Conservation (phyloP, 2,113 vertebrate species). For the Puma concolor region DNA sequence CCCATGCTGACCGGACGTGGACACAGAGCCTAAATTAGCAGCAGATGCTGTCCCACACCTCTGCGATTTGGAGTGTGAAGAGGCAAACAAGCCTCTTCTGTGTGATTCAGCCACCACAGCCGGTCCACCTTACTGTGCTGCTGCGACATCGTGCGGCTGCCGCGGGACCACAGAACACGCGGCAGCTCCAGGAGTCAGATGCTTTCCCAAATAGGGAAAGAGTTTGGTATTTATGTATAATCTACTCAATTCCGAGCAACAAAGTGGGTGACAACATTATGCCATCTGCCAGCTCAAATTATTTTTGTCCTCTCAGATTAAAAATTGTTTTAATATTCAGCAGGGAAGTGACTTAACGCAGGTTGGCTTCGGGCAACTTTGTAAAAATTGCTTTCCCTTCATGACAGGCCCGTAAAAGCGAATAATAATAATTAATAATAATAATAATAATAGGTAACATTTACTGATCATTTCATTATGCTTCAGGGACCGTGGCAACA, state of each 20-base stretch:
- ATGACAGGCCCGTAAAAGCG: not conserved
- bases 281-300: slow-evolving; percentile 74
- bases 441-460: not conserved
- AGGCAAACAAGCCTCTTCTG: not conserved
- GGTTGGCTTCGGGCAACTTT: slow-evolving; percentile 58
- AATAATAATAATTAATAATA: not conserved
- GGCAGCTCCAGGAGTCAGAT: not conserved
- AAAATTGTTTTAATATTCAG: slow-evolving; percentile 74
- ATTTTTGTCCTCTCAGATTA: slow-evolving; percentile 79
- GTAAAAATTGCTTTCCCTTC: slow-evolving; percentile 61
- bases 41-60: not conserved
- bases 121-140: rapidly evolving
- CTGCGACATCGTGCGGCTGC: not conserved
- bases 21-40: not conserved
- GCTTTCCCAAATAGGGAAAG: slow-evolving; percentile 9
- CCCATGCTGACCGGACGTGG: rapidly evolving
- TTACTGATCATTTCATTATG: slow-evolving; percentile 37
- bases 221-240: slow-evolving; percentile 28
- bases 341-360: slow-evolving; percentile 59
- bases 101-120: not conserved
- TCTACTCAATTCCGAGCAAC: slow-evolving; percentile 61
- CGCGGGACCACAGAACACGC: not conserved
- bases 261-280: slow-evolving; percentile 65
- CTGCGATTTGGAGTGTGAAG: too few relatives aligned
- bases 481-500: not conserved